Percentiles rank a stretch among this genome's conserved stretches.
Evolutionary conservation across 2,888 invertebrate species (phyloP).

Genomic region (Lepidochitona cinerea): DNA sequence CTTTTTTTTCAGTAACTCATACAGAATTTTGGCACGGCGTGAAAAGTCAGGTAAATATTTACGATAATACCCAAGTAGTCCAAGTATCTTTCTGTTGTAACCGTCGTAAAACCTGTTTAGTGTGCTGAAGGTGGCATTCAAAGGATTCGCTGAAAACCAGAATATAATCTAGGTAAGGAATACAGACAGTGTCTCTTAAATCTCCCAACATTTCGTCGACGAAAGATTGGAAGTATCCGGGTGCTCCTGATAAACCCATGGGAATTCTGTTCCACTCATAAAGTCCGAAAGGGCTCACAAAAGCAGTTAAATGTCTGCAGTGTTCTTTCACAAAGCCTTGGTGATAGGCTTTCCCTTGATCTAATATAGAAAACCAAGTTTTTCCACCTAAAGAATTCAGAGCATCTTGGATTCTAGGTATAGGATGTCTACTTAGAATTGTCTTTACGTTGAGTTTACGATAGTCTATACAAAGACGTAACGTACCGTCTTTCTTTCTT

Average conservation of each 20-base stretch:
- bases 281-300: constrained; percentile 28
- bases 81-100: background rate
- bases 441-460: constrained; percentile 27
- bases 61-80: background rate
- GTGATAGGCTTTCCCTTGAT: constrained; percentile 36
- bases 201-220: background rate
- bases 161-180: background rate
- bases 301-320: constrained; percentile 23
- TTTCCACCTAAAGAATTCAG: constrained; percentile 26
- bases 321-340: constrained; percentile 29
- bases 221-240: constrained; percentile 9
- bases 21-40: background rate
- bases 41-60: background rate
- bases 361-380: constrained; percentile 26
- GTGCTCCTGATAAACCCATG: constrained; percentile 26
- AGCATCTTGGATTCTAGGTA: no score
- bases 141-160: background rate
- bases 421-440: no score
- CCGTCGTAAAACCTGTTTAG: background rate
- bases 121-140: background rate
- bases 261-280: constrained; percentile 31
- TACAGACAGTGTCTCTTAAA: background rate
- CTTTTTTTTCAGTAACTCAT: background rate
- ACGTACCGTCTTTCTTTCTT: no score
- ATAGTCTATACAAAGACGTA: constrained; percentile 34